Evolutionary conservation across 2,888 invertebrate species (phyloP).

Genomic region (Eilema depressum): DNA sequence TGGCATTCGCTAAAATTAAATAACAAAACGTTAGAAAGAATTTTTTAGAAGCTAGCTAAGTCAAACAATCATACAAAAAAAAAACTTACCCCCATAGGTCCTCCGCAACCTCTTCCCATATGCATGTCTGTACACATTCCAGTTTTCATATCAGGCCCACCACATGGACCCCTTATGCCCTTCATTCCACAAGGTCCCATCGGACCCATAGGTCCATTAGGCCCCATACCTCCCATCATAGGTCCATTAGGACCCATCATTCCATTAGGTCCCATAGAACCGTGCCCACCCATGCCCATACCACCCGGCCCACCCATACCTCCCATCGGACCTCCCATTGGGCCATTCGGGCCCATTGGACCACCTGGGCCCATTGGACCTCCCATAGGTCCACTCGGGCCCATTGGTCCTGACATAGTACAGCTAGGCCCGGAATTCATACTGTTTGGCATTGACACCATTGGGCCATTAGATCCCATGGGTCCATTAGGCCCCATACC

Average conservation of each 20-base stretch:
- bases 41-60: not conserved
- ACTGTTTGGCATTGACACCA: slow-evolving; percentile 81
- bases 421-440: slow-evolving; percentile 82
- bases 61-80: not conserved
- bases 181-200: slow-evolving; percentile 86
- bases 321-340: slow-evolving; percentile 74
- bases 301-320: slow-evolving; percentile 68
- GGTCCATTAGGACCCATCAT: slow-evolving; percentile 85
- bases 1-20: slow-evolving; percentile 79
- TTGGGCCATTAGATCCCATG: slow-evolving; percentile 79
- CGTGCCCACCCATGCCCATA: slow-evolving; percentile 74
- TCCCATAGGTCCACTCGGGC: slow-evolving; percentile 71
- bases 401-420: slow-evolving; percentile 81
- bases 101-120: slow-evolving; percentile 84
- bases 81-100: slow-evolving; percentile 83
- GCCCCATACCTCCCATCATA: slow-evolving; percentile 81
- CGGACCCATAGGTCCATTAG: slow-evolving; percentile 83
- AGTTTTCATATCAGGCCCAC: slow-evolving; percentile 84
- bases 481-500: slow-evolving; percentile 77
- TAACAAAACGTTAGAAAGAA: slow-evolving; percentile 11
- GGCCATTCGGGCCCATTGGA: slow-evolving; percentile 71
- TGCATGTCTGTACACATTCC: slow-evolving; percentile 85
- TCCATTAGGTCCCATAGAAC: slow-evolving; percentile 79
- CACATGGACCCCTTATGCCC: slow-evolving; percentile 80
- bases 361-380: slow-evolving; percentile 71